These are phyloP conservation scores for Sisyra terminalis DNA, from an alignment of 2,888 invertebrate species.

Conservation along the genomic window DNA sequence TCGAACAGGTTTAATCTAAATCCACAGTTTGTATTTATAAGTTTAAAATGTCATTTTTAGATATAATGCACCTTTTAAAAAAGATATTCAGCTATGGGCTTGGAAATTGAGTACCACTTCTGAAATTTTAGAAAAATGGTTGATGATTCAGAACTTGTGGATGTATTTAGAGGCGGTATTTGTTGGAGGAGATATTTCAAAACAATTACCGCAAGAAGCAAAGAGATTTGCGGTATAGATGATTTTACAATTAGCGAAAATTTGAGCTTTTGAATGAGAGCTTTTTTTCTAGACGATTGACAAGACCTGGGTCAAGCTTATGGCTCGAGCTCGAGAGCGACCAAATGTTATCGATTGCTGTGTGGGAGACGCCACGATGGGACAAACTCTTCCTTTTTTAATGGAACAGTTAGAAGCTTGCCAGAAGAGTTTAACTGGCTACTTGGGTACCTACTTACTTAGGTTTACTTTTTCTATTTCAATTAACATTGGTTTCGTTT, in stretches of 20 bases:
- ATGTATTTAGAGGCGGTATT: conserved; percentile 83
- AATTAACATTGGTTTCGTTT: no score
- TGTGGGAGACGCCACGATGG: conserved; percentile 67
- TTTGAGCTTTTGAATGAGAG: neutral
- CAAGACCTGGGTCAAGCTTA: conserved; percentile 75
- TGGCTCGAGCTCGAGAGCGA: conserved; percentile 67
- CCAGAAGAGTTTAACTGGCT: conserved; percentile 77
- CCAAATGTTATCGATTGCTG: conserved; percentile 72
- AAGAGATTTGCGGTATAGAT: conserved; percentile 50
- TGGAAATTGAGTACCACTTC: conserved; percentile 60
- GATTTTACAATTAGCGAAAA: conserved; percentile 10
- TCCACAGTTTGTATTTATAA: no score
- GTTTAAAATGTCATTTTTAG: no score
- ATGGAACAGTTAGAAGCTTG: conserved; percentile 77
- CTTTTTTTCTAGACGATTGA: conserved; percentile 46
- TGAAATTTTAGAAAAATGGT: conserved; percentile 75
- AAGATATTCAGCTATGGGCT: conserved; percentile 68
- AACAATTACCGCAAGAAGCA: conserved; percentile 67
- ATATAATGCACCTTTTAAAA: conserved; percentile 75
- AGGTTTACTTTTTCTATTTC: no score
- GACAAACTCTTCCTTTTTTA: conserved; percentile 60
- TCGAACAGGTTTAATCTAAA: conserved; percentile 59
- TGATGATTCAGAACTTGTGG: conserved; percentile 77
- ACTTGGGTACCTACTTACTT: conserved; percentile 19
- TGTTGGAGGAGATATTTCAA: conserved; percentile 80